Evolutionary conservation across 2,113 vertebrate species (phyloP), one percentile per base, ranked within the genome.

Genomic region (Gopherus flavomarginatus): DNA sequence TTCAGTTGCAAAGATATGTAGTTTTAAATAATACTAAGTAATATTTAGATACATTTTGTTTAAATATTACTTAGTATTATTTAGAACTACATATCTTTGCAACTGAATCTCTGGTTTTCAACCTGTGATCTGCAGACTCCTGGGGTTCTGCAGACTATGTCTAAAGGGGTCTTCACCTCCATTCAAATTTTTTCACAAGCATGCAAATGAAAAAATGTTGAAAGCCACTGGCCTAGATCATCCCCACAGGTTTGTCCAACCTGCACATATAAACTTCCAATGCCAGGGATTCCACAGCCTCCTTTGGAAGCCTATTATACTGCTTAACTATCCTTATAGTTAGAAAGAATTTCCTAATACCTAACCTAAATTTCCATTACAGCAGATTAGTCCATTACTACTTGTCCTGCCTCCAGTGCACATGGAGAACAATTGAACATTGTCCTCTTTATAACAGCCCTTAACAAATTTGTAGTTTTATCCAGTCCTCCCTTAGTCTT

Each of bases 31-130:
- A 75, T 1, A 1, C 3, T 49, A 85, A 17, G 14, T 72, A 92
- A 88, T 87, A 7, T 83, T 96, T 91, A 78, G 24, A 83, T n/a
- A n/a, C 22, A 35, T 92, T 95, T 78, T 56, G 13, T 77, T 83
- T 89, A 75, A 91, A 85, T 42, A 42, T 42, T 42, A 42, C 42
- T 42, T 42, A 42, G 42, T 42, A 42, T 42, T 42, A 42, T 42
- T 42, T 42, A 42, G 42, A 42, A 42, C 42, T 42, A 42, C 42
- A 42, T 42, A 42, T 42, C 42, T 42, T 42, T 42, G 42, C 42
- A 42, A 42, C 42, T 42, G 42, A 29, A 35, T 16, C 31, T 14
- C 27, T 62, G 59, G 29, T 31, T 62, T 62, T 31, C 59, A 35
- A 62, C 29, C 59, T 62, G 29, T 62, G 29, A 10, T 62, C 29